Percentiles rank a stretch among this genome's conserved stretches.
phyloP scores from a whole-genome alignment of 2,113 vertebrate genomes.

The Vulpes vulpes region DNA sequence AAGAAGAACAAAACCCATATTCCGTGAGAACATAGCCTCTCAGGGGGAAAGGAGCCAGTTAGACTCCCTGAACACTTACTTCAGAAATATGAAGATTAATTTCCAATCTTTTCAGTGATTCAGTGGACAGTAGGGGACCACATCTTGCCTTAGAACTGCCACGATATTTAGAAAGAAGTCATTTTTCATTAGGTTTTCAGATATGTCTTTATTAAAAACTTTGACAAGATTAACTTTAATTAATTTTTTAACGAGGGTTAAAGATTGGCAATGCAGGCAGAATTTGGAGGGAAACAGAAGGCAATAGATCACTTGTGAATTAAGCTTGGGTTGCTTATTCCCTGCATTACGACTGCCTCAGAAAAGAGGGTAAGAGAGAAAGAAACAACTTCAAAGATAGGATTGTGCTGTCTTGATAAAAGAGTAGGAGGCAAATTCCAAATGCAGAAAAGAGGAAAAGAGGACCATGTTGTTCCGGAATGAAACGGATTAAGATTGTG shows the following conservation, averaged over 20 bases:
- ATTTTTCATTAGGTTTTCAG: slow-evolving; percentile 69
- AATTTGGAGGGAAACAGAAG: slow-evolving; percentile 5
- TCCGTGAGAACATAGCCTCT: slow-evolving; percentile 62
- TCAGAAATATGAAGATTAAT: slow-evolving; percentile 80
- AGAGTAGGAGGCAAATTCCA: slow-evolving; percentile 77
- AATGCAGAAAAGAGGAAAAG: slow-evolving; percentile 66
- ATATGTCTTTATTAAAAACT: slow-evolving; percentile 70
- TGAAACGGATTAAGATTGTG: slow-evolving; percentile 84
- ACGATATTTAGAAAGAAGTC: slow-evolving; percentile 45
- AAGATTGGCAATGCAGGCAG: slow-evolving; percentile 41
- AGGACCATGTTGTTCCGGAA: slow-evolving; percentile 76
- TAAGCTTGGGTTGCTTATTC: slow-evolving; percentile 32
- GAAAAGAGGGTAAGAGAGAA: background rate
- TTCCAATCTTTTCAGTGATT: slow-evolving; percentile 73
- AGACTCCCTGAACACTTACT: slow-evolving; percentile 64
- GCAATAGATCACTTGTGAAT: slow-evolving; percentile 40
- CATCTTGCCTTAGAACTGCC: slow-evolving; percentile 58
- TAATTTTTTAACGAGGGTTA: slow-evolving; percentile 64
- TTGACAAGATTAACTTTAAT: slow-evolving; percentile 70
- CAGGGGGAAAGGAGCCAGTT: slow-evolving; percentile 52
- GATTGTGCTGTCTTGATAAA: slow-evolving; percentile 69
- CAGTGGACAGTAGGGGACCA: slow-evolving; percentile 46
- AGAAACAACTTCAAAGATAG: slow-evolving; percentile 81
- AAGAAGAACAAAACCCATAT: slow-evolving; percentile 77
- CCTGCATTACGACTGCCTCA: slow-evolving; percentile 21